Evolutionary conservation across 2,113 vertebrate genomes (phyloP).

Genomic region (Rhinoptilus africanus): DNA sequence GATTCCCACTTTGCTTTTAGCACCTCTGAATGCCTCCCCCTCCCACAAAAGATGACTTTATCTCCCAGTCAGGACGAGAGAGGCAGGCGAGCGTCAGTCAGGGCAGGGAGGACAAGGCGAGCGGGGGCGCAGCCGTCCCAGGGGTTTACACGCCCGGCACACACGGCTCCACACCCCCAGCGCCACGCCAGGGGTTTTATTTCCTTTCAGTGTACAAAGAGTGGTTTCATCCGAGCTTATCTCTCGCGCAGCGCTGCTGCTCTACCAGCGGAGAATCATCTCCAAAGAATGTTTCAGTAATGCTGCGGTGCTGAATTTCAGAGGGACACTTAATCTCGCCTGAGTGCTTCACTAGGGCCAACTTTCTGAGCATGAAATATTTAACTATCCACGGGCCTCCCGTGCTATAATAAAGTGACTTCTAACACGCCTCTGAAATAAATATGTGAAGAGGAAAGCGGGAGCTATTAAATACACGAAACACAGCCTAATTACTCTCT

Average conservation of each 20-base stretch:
- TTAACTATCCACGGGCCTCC: constrained; percentile 40
- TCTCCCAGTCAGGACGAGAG: neutral
- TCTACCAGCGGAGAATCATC: constrained; percentile 49
- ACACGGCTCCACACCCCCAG: neutral
- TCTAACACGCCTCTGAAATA: constrained; percentile 1
- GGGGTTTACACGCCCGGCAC: neutral
- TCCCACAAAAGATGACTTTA: neutral
- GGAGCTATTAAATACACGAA: neutral
- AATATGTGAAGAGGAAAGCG: neutral
- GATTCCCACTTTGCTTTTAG: neutral
- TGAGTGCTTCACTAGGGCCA: constrained; percentile 59
- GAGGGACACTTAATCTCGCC: constrained; percentile 62
- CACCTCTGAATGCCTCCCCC: neutral
- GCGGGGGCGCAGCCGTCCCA: neutral
- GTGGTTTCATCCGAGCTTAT: constrained; percentile 15
- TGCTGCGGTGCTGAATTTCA: constrained; percentile 43
- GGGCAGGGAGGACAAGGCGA: neutral
- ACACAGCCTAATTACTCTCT: neutral
- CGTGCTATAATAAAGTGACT: neutral
- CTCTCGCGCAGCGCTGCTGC: neutral
- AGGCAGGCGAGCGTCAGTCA: neutral
- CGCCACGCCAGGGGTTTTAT: neutral
- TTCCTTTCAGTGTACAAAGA: constrained; percentile 9
- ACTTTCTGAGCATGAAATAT: constrained; percentile 62
- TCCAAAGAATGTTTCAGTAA: constrained; percentile 62